These are phyloP conservation scores for Turnix velox DNA, from an alignment of 2,113 vertebrate species.

Conservation along the genomic window DNA sequence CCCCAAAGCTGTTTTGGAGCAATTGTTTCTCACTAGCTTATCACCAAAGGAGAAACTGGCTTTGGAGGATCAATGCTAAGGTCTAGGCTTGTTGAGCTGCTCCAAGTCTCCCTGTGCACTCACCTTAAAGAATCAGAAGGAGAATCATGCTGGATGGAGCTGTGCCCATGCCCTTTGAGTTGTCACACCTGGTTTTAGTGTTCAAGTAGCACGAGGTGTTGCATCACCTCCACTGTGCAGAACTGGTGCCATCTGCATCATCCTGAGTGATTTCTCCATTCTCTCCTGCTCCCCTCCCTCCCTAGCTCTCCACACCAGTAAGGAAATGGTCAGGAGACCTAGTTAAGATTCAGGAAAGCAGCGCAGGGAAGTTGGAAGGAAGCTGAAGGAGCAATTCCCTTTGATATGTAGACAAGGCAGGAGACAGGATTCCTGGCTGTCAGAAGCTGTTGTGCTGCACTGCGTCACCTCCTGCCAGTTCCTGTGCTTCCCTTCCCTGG, in stretches of 20 bases:
- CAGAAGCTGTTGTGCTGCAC: background rate
- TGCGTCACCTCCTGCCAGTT: background rate
- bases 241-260: background rate
- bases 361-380: background rate
- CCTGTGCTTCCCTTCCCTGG: background rate
- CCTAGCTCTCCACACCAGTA: background rate
- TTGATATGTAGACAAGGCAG: background rate
- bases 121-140: background rate
- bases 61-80: background rate
- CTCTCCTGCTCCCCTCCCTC: background rate
- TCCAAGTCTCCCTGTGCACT: background rate
- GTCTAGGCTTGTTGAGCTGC: background rate
- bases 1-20: background rate
- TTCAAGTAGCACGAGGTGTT: background rate
- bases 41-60: background rate
- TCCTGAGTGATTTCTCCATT: conserved; percentile 16
- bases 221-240: background rate
- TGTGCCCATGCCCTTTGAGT: background rate
- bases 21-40: background rate
- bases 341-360: conserved; percentile 8
- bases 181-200: background rate
- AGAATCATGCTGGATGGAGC: fast-evolving
- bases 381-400: conserved; percentile 29
- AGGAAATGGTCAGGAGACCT: background rate
- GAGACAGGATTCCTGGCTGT: background rate